Evolutionary conservation across 2,113 vertebrate species (phyloP).

Genomic region (Sardina pilchardus): DNA sequence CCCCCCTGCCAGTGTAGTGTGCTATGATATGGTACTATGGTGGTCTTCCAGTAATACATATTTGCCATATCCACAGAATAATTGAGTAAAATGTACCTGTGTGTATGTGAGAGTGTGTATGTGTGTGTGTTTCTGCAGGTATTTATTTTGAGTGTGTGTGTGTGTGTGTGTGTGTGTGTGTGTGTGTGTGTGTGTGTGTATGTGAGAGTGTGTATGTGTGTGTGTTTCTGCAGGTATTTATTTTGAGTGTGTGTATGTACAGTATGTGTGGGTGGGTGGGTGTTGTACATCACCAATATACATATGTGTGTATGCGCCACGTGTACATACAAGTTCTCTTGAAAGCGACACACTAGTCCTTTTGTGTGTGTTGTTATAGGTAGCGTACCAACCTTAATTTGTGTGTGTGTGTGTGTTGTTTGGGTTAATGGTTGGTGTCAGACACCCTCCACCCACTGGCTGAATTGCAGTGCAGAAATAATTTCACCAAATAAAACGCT

Average conservation of each 20-base stretch:
- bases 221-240: too few species aligned
- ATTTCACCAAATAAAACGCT: conserved; percentile 39
- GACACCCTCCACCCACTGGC: conserved; percentile 41
- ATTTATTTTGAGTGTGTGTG: too few species aligned
- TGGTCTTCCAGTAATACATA: background rate
- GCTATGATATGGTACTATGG: background rate
- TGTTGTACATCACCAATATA: background rate
- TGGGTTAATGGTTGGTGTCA: conserved; percentile 46
- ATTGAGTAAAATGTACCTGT: background rate
- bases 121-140: background rate
- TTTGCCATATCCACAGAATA: background rate
- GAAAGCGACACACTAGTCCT: background rate
- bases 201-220: too few species aligned
- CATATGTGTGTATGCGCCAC: background rate
- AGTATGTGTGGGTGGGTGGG: background rate
- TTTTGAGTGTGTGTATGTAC: too few species aligned
- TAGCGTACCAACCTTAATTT: background rate
- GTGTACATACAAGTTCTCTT: background rate
- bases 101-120: too few species aligned
- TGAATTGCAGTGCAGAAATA: conserved; percentile 50
- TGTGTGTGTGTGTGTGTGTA: too few species aligned
- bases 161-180: too few species aligned
- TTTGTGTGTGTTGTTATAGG: background rate
- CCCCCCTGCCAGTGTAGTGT: background rate
- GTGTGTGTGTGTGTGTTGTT: conserved; percentile 35